Evolutionary conservation across 2,888 invertebrate genomes (phyloP).

Genomic region (Melanostoma scalare): DNA sequence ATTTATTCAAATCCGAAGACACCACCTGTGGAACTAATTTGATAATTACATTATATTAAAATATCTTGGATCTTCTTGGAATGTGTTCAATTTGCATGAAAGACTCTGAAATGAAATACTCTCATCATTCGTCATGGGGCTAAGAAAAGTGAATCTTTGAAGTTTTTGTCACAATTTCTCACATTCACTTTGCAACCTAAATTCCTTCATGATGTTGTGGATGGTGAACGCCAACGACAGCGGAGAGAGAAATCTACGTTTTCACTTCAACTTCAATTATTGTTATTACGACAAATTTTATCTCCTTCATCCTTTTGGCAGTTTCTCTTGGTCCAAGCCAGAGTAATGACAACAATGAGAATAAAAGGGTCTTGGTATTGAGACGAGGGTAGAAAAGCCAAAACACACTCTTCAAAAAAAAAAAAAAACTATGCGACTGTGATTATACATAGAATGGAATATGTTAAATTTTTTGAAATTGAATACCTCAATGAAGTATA

Average conservation of each 20-base stretch:
- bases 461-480: background rate
- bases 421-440: slow-evolving; percentile 2
- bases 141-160: slow-evolving; percentile 7
- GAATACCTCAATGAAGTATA: too few relatives aligned
- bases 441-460: background rate
- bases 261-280: slow-evolving; percentile 60
- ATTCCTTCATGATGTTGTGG: slow-evolving; percentile 13
- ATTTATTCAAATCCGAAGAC: slow-evolving; percentile 41
- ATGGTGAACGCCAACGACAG: background rate
- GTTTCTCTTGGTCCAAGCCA: slow-evolving; percentile 56
- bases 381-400: slow-evolving; percentile 6
- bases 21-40: slow-evolving; percentile 42
- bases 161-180: slow-evolving; percentile 28
- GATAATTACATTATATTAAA: slow-evolving; percentile 50
- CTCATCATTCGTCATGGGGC: slow-evolving; percentile 22
- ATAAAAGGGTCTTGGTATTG: slow-evolving; percentile 23
- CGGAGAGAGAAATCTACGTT: slow-evolving; percentile 16
- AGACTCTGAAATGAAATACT: slow-evolving; percentile 7
- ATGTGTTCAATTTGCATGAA: background rate
- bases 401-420: slow-evolving; percentile 27
- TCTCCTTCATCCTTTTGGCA: slow-evolving; percentile 60
- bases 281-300: slow-evolving; percentile 71
- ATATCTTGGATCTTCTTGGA: background rate
- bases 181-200: slow-evolving; percentile 25
- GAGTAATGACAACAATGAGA: slow-evolving; percentile 61